phyloP scores from a whole-genome alignment of 2,797 vertebrate species.

The Eremophila alpestris region DNA sequence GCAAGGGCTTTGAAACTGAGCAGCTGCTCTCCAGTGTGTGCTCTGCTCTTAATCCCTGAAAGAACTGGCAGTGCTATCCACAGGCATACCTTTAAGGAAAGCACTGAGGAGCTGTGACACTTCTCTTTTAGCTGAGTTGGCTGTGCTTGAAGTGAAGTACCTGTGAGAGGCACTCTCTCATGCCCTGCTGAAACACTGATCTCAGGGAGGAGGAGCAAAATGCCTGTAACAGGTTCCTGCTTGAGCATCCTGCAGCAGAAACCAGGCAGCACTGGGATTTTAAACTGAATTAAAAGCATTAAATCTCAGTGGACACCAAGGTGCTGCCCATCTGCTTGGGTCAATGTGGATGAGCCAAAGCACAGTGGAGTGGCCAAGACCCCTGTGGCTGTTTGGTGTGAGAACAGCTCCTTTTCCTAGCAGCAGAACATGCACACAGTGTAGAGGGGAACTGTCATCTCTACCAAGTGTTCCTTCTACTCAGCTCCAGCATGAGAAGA shows the following conservation, averaged over 20 bases:
- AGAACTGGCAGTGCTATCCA: neutral
- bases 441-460: neutral
- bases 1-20: neutral
- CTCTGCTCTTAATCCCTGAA: neutral
- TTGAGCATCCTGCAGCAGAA: neutral
- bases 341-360: neutral
- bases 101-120: neutral
- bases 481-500: neutral
- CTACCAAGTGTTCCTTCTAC: rapidly evolving
- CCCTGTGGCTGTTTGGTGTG: neutral
- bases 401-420: neutral
- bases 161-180: neutral
- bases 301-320: neutral
- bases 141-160: neutral
- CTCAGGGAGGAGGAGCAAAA: neutral
- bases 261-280: neutral
- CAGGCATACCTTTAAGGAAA: neutral
- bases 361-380: neutral
- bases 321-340: neutral
- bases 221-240: neutral
- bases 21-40: rapidly evolving
- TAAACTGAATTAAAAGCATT: neutral
- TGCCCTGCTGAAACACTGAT: neutral
- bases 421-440: neutral
- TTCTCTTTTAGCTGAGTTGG: neutral